Percentiles rank a stretch among this genome's conserved stretches.
Evolutionary conservation across 2,888 invertebrate species (phyloP).

Genomic region (Ypsolopha scabrella): DNA sequence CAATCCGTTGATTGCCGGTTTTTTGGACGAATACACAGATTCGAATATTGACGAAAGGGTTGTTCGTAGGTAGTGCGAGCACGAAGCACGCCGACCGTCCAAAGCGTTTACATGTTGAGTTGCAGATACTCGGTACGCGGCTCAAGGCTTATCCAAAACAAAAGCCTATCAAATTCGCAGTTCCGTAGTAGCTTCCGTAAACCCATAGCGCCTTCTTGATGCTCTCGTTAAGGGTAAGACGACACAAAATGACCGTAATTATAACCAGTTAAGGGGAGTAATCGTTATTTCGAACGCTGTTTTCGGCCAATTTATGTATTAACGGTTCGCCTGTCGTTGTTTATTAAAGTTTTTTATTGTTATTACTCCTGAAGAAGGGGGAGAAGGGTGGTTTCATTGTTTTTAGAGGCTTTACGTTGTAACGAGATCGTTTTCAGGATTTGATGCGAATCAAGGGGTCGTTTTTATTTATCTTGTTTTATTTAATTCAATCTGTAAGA

Average conservation of each 20-base stretch:
- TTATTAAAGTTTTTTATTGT: conserved; percentile 60
- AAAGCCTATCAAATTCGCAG: background rate
- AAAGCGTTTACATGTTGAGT: too few relatives aligned
- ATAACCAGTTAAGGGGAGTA: conserved; percentile 49
- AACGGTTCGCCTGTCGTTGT: conserved; percentile 40
- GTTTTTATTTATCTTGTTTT: too few relatives aligned
- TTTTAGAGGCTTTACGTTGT: too few relatives aligned
- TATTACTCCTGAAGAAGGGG: conserved; percentile 23
- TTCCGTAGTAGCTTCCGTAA: background rate
- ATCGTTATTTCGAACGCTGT: conserved; percentile 31
- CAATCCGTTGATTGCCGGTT: too few relatives aligned
- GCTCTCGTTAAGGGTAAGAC: conserved; percentile 57
- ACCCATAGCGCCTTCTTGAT: conserved; percentile 11
- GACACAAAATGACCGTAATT: conserved; percentile 64
- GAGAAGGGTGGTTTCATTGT: background rate
- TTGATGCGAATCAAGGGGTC: too few relatives aligned
- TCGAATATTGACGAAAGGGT: too few relatives aligned
- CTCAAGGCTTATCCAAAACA: background rate
- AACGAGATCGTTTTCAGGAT: too few relatives aligned
- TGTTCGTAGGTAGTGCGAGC: too few relatives aligned
- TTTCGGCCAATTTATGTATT: conserved; percentile 45
- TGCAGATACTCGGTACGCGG: background rate
- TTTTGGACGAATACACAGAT: too few relatives aligned
- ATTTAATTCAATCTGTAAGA: too few relatives aligned
- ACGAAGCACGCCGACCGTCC: too few relatives aligned